Base-by-base conservation (phyloP, 2,888 invertebrate genomes). In the Macrophya alboannulata region DNA sequence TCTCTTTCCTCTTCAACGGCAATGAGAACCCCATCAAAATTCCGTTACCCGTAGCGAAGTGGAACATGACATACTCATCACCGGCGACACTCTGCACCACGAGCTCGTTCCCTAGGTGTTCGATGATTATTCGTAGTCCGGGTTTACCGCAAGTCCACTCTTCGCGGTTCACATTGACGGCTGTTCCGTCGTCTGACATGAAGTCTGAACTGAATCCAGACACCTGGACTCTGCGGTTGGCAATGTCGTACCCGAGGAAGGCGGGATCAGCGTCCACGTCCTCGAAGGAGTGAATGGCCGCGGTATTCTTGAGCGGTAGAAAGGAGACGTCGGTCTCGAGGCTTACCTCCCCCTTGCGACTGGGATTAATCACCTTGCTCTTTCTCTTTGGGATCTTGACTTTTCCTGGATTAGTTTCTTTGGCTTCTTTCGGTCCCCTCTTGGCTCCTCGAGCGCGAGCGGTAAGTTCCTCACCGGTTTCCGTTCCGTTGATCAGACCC, bases 231-330 rank as follows among this genome's bases (percentile, higher is more conserved):
- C 90, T 87, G 3, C 89, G 89, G 37, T 86, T 74, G 15, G 91
- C 92, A 4, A 93, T 88, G 86, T 93, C 91, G 76, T 92, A 93
- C 12, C 91, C 93, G 15, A 90, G 68, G 85, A 92, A 92, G 82
- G 90, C 88, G 45, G 88, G 77, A 25, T 88, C 87, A 8, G 83
- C 88, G 4, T 87, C 87, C 12, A 84, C 88, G 4, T 87, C 87
- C 12, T 84, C 85, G 17, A 1, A 21, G n/a, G 76, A 21, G 48
- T n/a, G 48, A 76, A 9, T 48, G 43, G 45, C 87, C 74, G 68
- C 82, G 48, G 85, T 89, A 86, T 43, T 85, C 86, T 31, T 10
- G 85, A 15, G 55, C n/a, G 86, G 85, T 79, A 86, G 81, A 59
- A 88, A 86, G 51, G 87, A 86, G 25, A 68, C 87, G 81, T 88